phyloP scores from a whole-genome alignment of 1,140 invertebrate species.

The Coptotermes formosanus region DNA sequence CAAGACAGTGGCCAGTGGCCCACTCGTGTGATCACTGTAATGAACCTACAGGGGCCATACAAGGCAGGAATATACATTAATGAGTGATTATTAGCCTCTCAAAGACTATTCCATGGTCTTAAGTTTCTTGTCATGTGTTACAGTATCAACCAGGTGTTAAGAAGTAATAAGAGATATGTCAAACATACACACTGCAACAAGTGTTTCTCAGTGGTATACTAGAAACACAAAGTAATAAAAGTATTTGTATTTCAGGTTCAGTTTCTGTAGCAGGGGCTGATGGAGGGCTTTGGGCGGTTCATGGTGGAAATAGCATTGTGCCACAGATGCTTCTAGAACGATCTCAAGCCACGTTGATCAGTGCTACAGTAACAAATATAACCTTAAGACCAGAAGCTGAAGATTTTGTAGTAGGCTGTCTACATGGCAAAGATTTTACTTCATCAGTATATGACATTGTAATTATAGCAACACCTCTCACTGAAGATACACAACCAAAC shows the following conservation, averaged over 20 bases:
- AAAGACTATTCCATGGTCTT: too few species aligned
- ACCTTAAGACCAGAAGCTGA: constrained; percentile 27
- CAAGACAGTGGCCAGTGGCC: too few species aligned
- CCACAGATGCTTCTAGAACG: constrained; percentile 48
- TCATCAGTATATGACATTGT: constrained; percentile 56
- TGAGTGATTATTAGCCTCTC: too few species aligned
- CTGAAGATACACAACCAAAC: constrained; percentile 45
- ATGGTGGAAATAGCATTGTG: constrained; percentile 62
- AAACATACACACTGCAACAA: too few species aligned
- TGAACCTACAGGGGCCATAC: too few species aligned
- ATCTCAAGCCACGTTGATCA: constrained; percentile 48
- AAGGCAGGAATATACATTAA: too few species aligned
- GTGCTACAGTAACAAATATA: constrained; percentile 44
- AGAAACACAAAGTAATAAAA: not conserved
- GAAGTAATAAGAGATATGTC: too few species aligned
- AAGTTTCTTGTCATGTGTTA: too few species aligned
- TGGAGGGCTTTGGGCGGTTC: constrained; percentile 57
- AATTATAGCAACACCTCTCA: constrained; percentile 59
- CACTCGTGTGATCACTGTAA: too few species aligned
- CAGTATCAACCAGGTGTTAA: too few species aligned
- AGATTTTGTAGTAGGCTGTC: constrained; percentile 20
- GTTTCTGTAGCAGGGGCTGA: constrained; percentile 59
- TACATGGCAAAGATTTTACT: not conserved
- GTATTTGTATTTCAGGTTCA: constrained; percentile 41
- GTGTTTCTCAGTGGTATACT: too few species aligned